Conservation (phyloP, 2,888 invertebrate species). For the Noctua fimbriata region DNA sequence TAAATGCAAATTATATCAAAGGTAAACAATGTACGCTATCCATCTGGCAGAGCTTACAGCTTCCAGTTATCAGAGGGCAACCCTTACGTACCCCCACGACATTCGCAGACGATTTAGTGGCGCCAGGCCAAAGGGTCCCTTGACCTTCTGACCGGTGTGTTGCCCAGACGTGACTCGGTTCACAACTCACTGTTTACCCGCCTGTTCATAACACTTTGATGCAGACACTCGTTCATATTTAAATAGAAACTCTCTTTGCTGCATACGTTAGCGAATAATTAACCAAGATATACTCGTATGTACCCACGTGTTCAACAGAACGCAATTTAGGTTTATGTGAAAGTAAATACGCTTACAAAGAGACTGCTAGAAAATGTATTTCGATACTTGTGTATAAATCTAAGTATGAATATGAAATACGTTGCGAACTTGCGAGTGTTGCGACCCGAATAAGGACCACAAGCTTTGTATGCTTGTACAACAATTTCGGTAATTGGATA, state of each 20-base stretch:
- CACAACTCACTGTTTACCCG: constrained; percentile 57
- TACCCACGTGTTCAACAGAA: constrained; percentile 28
- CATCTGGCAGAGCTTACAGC: constrained; percentile 38
- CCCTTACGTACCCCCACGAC: constrained; percentile 69
- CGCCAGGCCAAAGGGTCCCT: constrained; percentile 70
- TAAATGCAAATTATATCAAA: constrained; percentile 44
- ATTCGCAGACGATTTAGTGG: constrained; percentile 80
- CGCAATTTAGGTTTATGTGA: constrained; percentile 48
- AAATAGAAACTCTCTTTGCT: constrained; percentile 48
- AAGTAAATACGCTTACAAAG: constrained; percentile 60
- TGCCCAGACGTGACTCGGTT: constrained; percentile 75
- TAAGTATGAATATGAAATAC: constrained; percentile 38
- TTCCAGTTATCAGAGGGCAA: constrained; percentile 67
- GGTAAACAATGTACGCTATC: constrained; percentile 37
- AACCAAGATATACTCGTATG: constrained; percentile 29
- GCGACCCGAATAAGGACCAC: constrained; percentile 49
- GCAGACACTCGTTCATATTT: constrained; percentile 50
- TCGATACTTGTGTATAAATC: constrained; percentile 41
- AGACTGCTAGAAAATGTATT: constrained; percentile 41
- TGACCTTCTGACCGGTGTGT: constrained; percentile 75
- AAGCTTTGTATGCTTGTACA: constrained; percentile 62
- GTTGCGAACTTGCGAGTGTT: neutral
- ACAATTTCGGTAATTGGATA: constrained; percentile 75
- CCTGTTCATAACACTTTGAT: constrained; percentile 48
- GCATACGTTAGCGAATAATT: constrained; percentile 58